Conservation (phyloP, 1,140 invertebrate genomes). For the Solenopsis fugax region DNA sequence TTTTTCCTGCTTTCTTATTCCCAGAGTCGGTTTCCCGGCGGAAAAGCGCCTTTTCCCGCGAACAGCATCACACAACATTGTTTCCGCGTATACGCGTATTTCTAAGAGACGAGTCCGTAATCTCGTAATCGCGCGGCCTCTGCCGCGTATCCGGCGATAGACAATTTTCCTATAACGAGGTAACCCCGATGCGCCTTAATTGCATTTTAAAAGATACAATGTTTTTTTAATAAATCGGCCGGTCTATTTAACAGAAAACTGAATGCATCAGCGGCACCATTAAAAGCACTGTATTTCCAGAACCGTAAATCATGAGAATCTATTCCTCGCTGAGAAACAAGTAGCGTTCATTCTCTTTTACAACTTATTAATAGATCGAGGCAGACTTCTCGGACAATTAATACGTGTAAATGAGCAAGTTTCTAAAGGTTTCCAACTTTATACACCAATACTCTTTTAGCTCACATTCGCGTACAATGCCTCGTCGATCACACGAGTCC, state of each 20-base stretch:
- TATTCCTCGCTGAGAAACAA: neutral
- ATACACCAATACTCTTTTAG: neutral
- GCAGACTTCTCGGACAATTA: neutral
- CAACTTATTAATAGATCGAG: neutral
- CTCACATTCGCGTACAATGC: neutral
- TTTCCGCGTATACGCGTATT: slow-evolving; percentile 23
- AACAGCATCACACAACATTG: slow-evolving; percentile 24
- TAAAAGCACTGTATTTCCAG: slow-evolving; percentile 19
- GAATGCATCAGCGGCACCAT: neutral
- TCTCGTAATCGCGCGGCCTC: neutral
- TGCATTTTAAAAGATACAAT: slow-evolving; percentile 35
- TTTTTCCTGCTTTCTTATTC: slow-evolving; percentile 81
- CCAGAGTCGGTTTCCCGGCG: slow-evolving; percentile 65
- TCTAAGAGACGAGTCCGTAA: slow-evolving; percentile 12
- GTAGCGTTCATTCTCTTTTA: neutral
- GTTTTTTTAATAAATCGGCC: slow-evolving; percentile 33
- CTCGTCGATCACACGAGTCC: neutral
- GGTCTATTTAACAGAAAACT: neutral
- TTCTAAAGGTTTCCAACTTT: neutral
- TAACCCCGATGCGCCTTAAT: slow-evolving; percentile 23
- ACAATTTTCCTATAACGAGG: slow-evolving; percentile 22
- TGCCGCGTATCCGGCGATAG: slow-evolving; percentile 5
- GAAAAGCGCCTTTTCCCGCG: slow-evolving; percentile 46
- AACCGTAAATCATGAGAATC: slow-evolving; percentile 30
- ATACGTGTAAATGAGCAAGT: neutral